Evolutionary conservation across 2,113 vertebrate genomes (phyloP).

Genomic region (Tautogolabrus adspersus): DNA sequence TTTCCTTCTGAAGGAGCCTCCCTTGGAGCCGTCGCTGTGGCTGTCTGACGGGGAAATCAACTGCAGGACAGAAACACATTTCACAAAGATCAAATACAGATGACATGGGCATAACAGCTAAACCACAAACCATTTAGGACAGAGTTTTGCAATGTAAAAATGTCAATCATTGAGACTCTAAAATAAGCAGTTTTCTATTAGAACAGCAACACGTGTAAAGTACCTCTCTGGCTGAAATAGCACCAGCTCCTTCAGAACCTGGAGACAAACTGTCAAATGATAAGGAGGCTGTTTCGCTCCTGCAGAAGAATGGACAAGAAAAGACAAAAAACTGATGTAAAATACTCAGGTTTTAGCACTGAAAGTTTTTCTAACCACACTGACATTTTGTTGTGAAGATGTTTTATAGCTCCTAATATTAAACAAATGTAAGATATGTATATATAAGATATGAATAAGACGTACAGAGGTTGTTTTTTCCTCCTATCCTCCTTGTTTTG

Average conservation of each 20-base stretch:
- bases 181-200: no score
- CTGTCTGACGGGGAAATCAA: conserved; percentile 27
- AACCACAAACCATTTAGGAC: neutral
- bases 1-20: conserved; percentile 78
- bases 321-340: neutral
- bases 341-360: neutral
- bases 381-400: neutral
- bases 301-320: conserved; percentile 41
- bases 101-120: neutral
- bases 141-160: no score
- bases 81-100: neutral
- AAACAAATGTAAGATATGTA: neutral
- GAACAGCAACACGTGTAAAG: neutral
- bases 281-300: conserved; percentile 60
- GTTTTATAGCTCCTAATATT: no score
- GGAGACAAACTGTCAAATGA: conserved; percentile 76
- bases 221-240: conserved; percentile 73
- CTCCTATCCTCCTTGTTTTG: conserved; percentile 52
- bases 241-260: conserved; percentile 54
- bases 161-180: no score
- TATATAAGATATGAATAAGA: neutral
- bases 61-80: conserved; percentile 41
- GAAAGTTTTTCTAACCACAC: neutral
- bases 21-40: conserved; percentile 73
- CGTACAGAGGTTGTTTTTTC: conserved; percentile 70